A percentile compares a stretch with the other conserved stretches of the same genome.
Conservation (phyloP, 2,797 vertebrate species). For the Xenentodon cancila region DNA sequence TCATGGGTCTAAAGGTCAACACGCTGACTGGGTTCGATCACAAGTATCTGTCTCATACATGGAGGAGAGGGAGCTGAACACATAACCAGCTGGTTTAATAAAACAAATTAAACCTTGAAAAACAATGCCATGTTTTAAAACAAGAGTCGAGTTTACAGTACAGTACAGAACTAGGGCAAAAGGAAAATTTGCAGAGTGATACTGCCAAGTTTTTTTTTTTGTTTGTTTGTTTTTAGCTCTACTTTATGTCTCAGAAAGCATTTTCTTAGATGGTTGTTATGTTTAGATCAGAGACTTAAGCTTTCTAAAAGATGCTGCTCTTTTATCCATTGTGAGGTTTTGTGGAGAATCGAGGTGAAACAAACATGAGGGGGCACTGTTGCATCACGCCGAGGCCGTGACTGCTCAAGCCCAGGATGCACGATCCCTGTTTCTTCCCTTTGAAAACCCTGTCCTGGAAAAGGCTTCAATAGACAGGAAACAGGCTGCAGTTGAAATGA, state of each 20-base stretch:
- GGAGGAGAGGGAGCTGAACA: constrained; percentile 29
- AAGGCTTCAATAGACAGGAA: constrained; percentile 51
- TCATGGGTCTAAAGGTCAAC: constrained; percentile 17
- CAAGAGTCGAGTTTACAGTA: constrained; percentile 44
- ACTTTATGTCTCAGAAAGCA: constrained; percentile 10
- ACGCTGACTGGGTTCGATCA: not conserved
- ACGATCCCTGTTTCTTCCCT: constrained; percentile 34
- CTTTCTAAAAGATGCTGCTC: constrained; percentile 8
- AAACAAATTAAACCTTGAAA: constrained; percentile 31
- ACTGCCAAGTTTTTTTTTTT: not conserved
- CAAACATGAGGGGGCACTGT: constrained; percentile 71
- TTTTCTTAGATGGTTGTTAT: not conserved
- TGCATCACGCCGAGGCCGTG: constrained; percentile 30
- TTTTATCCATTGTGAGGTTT: not conserved
- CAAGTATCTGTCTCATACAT: constrained; percentile 63
- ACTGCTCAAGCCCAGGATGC: not conserved
- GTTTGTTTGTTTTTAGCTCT: constrained; percentile 4
- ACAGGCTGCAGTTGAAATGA: constrained; percentile 32
- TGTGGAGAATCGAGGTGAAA: not conserved
- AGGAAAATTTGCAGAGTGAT: not conserved
- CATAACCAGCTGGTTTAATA: not conserved
- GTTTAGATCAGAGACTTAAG: constrained; percentile 13
- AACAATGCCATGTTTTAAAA: constrained; percentile 54
- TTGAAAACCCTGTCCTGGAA: constrained; percentile 55
- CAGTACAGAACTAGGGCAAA: not conserved